Evolutionary conservation across 2,888 invertebrate species (phyloP).

Genomic region (Chaetogeoica ovagalla): DNA sequence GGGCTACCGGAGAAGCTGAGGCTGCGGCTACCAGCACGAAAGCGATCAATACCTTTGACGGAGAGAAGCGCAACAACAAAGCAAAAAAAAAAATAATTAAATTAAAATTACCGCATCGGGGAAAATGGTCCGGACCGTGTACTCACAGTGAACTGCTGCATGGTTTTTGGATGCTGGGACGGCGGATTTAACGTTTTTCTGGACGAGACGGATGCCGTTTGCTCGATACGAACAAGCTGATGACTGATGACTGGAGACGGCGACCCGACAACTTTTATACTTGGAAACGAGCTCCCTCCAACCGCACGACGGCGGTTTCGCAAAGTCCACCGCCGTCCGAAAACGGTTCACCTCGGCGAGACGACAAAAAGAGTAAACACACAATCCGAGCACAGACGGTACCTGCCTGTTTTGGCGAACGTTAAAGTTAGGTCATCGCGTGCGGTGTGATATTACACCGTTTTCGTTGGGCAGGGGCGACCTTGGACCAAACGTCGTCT

Average conservation of each 20-base stretch:
- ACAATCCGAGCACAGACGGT: too few relatives aligned
- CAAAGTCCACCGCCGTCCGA: conserved; percentile 11
- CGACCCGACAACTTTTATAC: conserved; percentile 38
- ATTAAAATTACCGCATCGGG: neutral
- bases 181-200: too few relatives aligned
- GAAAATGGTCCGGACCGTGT: too few relatives aligned
- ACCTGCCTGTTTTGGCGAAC: too few relatives aligned
- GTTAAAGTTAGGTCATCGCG: too few relatives aligned
- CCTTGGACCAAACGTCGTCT: too few relatives aligned
- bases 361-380: too few relatives aligned
- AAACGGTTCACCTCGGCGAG: too few relatives aligned
- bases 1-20: conserved; percentile 30
- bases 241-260: conserved; percentile 33
- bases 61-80: neutral
- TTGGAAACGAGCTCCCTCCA: neutral
- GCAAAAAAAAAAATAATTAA: neutral
- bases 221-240: conserved; percentile 6
- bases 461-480: too few relatives aligned
- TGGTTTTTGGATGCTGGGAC: neutral
- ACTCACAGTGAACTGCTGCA: conserved; percentile 47
- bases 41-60: conserved; percentile 38
- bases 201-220: neutral
- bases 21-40: conserved; percentile 47
- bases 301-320: conserved; percentile 11
- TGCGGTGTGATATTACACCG: too few relatives aligned